Evolutionary conservation across 2,888 invertebrate genomes (phyloP).

Genomic region (Notodonta ziczac): DNA sequence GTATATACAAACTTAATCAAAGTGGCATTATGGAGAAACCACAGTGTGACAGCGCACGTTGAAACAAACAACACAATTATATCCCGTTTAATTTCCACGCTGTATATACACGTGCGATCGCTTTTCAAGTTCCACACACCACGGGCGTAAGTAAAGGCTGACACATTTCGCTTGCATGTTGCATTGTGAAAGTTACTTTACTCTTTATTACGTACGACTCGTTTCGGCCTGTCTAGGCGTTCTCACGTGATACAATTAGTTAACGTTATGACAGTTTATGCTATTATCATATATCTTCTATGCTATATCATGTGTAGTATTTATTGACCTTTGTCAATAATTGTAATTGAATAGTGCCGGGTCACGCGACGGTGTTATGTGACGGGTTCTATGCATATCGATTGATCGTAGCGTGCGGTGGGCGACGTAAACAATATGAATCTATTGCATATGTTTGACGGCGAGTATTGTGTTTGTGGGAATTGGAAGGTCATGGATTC

Average conservation of each 20-base stretch:
- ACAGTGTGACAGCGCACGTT: too few relatives aligned
- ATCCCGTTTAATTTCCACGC: too few relatives aligned
- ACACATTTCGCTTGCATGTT: neutral
- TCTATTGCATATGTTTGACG: neutral
- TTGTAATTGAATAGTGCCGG: conserved; percentile 38
- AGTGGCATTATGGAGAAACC: too few relatives aligned
- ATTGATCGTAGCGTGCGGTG: neutral
- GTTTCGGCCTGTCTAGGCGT: conserved; percentile 10
- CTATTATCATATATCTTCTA: conserved; percentile 29
- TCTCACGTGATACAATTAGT: conserved; percentile 26
- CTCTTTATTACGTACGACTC: conserved; percentile 18
- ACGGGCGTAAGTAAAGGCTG: too few relatives aligned
- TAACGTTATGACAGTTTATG: conserved; percentile 29
- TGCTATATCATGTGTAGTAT: conserved; percentile 29
- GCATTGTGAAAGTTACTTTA: conserved; percentile 32
- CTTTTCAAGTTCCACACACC: too few relatives aligned
- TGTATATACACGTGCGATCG: too few relatives aligned
- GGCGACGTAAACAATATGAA: neutral
- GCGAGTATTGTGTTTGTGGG: neutral
- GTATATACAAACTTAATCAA: too few relatives aligned
- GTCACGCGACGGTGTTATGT: conserved; percentile 39
- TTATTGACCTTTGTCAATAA: conserved; percentile 49
- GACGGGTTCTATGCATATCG: neutral
- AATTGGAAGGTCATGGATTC: neutral
- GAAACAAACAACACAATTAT: too few relatives aligned